Conservation (phyloP, 2,113 vertebrate species). For the Brachyhypopomus gauderio region DNA sequence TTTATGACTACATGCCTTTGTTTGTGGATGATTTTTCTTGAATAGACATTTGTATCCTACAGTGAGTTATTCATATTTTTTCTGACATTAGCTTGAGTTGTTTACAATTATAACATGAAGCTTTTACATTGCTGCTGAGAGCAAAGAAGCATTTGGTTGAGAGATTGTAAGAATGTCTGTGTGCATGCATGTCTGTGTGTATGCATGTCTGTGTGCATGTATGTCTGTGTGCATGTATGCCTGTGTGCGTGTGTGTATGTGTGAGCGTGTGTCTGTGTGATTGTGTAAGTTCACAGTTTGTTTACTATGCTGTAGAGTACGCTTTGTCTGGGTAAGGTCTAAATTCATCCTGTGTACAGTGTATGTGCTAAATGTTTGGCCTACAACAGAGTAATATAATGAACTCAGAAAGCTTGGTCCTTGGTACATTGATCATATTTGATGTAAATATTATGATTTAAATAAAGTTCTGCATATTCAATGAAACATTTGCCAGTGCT, state of each 20-base stretch:
- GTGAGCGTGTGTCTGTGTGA: neutral
- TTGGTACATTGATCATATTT: slow-evolving; percentile 9
- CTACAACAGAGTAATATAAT: neutral
- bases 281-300: neutral
- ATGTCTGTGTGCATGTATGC: neutral
- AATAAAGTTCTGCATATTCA: slow-evolving; percentile 6
- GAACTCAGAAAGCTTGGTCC: neutral
- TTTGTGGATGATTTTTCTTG: neutral
- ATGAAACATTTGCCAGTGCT: neutral
- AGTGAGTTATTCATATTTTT: neutral
- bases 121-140: slow-evolving; percentile 8
- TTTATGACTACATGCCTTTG: slow-evolving; percentile 23
- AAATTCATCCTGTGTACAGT: neutral
- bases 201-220: neutral
- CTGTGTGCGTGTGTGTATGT: neutral
- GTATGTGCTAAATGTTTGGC: neutral
- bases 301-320: neutral
- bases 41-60: neutral
- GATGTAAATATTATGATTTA: slow-evolving; percentile 15
- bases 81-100: neutral
- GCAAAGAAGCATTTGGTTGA: neutral
- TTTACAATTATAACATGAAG: slow-evolving; percentile 18
- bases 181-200: slow-evolving; percentile 13
- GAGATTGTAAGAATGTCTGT: slow-evolving; percentile 9
- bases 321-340: neutral